These are phyloP conservation scores for Drosophila greeni DNA, from an alignment of 2,888 invertebrate species.

Conservation along the genomic window DNA sequence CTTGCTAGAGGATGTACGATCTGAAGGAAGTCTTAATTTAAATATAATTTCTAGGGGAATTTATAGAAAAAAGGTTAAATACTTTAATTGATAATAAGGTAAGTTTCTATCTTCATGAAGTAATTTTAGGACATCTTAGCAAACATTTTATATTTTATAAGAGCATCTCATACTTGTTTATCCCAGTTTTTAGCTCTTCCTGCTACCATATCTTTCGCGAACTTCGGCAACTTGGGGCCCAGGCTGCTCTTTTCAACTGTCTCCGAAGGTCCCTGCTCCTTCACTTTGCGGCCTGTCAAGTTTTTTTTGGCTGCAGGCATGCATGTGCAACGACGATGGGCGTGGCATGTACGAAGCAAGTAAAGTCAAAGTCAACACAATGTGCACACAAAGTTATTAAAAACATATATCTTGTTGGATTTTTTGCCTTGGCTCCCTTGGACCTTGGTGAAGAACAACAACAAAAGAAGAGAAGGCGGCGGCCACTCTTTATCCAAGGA, in stretches of 20 bases:
- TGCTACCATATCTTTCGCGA: slow-evolving; percentile 19
- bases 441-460: slow-evolving; percentile 11
- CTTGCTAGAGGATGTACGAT: not conserved
- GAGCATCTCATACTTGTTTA: not conserved
- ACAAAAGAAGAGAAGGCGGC: not conserved
- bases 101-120: not conserved
- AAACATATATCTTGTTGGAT: slow-evolving; percentile 18
- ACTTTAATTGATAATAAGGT: not conserved
- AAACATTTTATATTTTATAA: not conserved
- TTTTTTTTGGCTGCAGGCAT: slow-evolving; percentile 35
- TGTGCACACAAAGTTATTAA: slow-evolving; percentile 40
- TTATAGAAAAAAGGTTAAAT: too few species aligned
- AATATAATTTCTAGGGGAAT: not conserved
- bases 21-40: too few species aligned
- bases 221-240: slow-evolving; percentile 49
- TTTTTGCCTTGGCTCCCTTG: not conserved
- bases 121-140: not conserved
- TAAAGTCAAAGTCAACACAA: slow-evolving; percentile 22
- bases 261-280: slow-evolving; percentile 4
- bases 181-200: not conserved
- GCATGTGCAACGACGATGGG: slow-evolving; percentile 12
- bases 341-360: slow-evolving; percentile 18
- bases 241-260: slow-evolving; percentile 44
- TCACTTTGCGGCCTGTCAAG: slow-evolving; percentile 42
- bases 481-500: slow-evolving; percentile 1